A percentile compares a stretch with the other conserved stretches of the same genome.
Conservation (phyloP, 2,113 vertebrate genomes). For the Camelus dromedarius region DNA sequence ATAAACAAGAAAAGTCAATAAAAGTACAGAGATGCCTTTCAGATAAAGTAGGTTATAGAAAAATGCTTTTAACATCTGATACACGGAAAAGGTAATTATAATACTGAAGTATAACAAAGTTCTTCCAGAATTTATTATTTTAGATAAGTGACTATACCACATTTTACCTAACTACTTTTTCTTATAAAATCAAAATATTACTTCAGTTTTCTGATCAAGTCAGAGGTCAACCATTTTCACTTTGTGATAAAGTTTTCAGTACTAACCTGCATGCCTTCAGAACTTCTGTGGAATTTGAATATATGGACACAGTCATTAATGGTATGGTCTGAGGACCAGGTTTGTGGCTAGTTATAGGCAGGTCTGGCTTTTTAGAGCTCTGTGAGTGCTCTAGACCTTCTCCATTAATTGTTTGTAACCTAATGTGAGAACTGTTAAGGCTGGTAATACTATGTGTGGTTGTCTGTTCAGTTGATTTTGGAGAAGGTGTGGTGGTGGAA, state of each 20-base stretch:
- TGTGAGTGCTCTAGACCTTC: slow-evolving; percentile 91
- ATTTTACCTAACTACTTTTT: not conserved
- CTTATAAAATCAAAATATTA: not conserved
- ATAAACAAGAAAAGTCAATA: not conserved
- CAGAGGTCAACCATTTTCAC: not conserved
- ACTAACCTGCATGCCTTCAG: slow-evolving; percentile 97
- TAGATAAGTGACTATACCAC: not conserved
- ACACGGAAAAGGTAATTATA: not conserved
- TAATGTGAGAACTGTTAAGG: slow-evolving; percentile 93
- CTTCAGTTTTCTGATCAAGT: not conserved
- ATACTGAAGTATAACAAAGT: not conserved
- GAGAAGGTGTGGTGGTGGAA: slow-evolving; percentile 92
- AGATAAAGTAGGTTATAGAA: not conserved
- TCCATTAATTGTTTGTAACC: slow-evolving; percentile 91
- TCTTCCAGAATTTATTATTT: not conserved
- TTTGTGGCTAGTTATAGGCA: slow-evolving; percentile 85
- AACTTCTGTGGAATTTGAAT: slow-evolving; percentile 95
- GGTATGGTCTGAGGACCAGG: slow-evolving; percentile 88
- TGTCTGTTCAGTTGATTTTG: slow-evolving; percentile 90
- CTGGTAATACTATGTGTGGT: slow-evolving; percentile 92
- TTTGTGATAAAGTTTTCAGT: not conserved
- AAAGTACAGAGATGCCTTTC: not conserved
- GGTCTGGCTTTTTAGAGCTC: slow-evolving; percentile 90
- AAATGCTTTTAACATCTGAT: not conserved
- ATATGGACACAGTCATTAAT: slow-evolving; percentile 96